Percentiles rank a stretch among this genome's conserved stretches.
These are phyloP conservation scores for Malurus splendens DNA, from an alignment of 2,797 vertebrate species.

Conservation along the genomic window DNA sequence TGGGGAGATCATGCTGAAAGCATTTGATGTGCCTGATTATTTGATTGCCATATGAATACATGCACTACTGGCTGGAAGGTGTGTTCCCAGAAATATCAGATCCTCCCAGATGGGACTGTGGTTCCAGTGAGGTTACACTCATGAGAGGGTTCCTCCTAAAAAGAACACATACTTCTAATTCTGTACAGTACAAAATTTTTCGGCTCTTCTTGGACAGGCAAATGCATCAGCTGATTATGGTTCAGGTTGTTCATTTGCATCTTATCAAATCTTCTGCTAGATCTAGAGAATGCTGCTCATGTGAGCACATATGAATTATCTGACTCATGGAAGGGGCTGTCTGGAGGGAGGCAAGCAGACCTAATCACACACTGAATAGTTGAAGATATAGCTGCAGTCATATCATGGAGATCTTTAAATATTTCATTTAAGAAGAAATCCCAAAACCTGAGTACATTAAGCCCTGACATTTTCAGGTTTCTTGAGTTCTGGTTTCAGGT, in stretches of 20 bases:
- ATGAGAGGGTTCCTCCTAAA: background rate
- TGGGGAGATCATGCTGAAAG: background rate
- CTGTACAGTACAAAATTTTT: background rate
- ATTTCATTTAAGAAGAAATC: background rate
- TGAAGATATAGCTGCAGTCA: background rate
- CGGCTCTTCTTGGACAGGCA: background rate
- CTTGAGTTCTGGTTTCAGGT: background rate
- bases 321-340: background rate
- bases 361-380: background rate
- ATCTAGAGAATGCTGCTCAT: background rate
- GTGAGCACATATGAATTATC: background rate
- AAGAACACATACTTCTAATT: fast-evolving
- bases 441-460: background rate
- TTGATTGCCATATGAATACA: background rate
- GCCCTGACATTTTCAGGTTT: background rate
- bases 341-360: background rate
- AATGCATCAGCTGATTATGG: fast-evolving
- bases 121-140: background rate
- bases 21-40: background rate
- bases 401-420: background rate
- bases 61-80: background rate
- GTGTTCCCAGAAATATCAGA: background rate
- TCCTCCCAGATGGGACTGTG: background rate
- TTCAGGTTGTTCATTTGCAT: background rate
- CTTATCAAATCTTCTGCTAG: background rate